Conservation (phyloP, 2,113 vertebrate species). For the Aegypius monachus region DNA sequence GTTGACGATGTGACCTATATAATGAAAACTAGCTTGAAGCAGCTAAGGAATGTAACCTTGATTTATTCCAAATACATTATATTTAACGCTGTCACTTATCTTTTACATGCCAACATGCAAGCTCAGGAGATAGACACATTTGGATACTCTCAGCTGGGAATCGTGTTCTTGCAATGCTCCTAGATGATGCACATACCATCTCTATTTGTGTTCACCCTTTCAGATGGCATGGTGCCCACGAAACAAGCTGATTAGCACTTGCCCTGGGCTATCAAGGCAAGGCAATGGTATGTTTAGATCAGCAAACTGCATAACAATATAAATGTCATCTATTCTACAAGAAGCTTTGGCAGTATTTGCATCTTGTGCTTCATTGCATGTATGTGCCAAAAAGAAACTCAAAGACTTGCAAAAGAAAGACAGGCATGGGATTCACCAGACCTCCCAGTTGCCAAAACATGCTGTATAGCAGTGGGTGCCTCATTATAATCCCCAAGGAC, state of each 20-base stretch:
- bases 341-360: slow-evolving; percentile 44
- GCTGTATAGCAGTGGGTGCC: neutral
- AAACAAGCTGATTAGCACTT: slow-evolving; percentile 49
- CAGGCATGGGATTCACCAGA: slow-evolving; percentile 1
- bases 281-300: slow-evolving; percentile 60
- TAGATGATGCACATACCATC: slow-evolving; percentile 43
- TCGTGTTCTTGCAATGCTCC: slow-evolving; percentile 2
- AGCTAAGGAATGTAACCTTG: neutral
- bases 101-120: neutral
- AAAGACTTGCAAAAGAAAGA: slow-evolving; percentile 12
- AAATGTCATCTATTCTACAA: slow-evolving; percentile 49
- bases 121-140: slow-evolving; percentile 39
- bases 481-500: slow-evolving; percentile 10
- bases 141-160: slow-evolving; percentile 39
- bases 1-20: neutral
- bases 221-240: slow-evolving; percentile 41
- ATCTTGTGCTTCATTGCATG: neutral
- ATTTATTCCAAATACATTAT: neutral
- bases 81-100: neutral
- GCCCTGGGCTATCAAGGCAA: slow-evolving; percentile 61
- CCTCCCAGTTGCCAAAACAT: neutral
- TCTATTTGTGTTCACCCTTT: slow-evolving; percentile 48
- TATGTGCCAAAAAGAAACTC: slow-evolving; percentile 13
- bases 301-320: slow-evolving; percentile 60
- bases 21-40: neutral